Percentiles rank a stretch among this genome's conserved stretches.
Evolutionary conservation across 2,888 invertebrate species (phyloP).

Genomic region (Smittia sp.): DNA sequence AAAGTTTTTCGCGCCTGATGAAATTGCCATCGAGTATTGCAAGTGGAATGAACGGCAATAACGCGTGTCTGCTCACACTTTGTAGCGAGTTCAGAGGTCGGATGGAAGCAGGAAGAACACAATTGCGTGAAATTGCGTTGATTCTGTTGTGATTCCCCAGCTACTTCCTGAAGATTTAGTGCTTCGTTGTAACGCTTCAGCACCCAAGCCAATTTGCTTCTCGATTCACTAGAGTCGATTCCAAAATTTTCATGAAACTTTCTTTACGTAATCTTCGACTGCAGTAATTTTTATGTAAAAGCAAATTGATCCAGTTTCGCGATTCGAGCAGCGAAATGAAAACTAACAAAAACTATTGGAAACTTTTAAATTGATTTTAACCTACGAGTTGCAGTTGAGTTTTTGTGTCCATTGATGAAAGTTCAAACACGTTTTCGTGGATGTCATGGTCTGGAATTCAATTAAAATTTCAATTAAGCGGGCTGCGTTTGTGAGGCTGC

Average conservation of each 20-base stretch:
- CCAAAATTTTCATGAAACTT: background rate
- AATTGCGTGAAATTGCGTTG: too few relatives aligned
- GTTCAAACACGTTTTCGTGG: background rate
- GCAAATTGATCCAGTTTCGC: background rate
- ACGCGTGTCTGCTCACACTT: too few relatives aligned
- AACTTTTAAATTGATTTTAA: background rate
- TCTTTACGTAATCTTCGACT: background rate
- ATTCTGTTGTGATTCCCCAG: too few relatives aligned
- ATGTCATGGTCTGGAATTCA: background rate
- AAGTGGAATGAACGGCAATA: too few relatives aligned
- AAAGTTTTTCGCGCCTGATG: too few relatives aligned
- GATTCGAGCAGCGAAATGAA: background rate
- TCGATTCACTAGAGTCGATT: too few relatives aligned
- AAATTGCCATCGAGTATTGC: too few relatives aligned
- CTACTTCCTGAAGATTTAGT: too few relatives aligned
- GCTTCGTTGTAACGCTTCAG: too few relatives aligned
- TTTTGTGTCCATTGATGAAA: background rate
- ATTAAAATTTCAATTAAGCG: conserved; percentile 14
- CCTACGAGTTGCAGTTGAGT: background rate
- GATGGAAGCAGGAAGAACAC: too few relatives aligned
- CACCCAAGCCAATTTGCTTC: too few relatives aligned
- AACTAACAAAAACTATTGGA: background rate
- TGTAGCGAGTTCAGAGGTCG: too few relatives aligned
- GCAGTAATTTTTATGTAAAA: conserved; percentile 3
- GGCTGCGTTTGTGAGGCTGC: background rate